Conservation (phyloP, 2,113 vertebrate genomes). For the Calyptomena viridis region DNA sequence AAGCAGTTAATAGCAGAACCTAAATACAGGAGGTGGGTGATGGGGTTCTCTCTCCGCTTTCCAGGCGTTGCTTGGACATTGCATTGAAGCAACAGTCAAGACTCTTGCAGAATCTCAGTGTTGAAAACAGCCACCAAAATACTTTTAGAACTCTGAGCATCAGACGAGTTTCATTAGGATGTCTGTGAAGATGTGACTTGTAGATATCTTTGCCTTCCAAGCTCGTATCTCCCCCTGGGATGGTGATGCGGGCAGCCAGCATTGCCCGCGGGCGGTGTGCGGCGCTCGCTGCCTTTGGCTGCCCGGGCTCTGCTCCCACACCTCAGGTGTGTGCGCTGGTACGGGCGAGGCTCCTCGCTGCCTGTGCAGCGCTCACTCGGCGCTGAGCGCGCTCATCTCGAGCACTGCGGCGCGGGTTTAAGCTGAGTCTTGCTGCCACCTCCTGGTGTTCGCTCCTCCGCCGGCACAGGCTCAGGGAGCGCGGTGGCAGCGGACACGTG, state of each 20-base stretch:
- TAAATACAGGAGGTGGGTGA: neutral
- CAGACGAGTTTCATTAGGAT: neutral
- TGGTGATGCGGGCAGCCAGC: too few species aligned
- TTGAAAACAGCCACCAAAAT: neutral
- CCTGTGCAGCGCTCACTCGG: neutral
- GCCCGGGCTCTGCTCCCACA: neutral
- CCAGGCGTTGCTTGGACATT: neutral
- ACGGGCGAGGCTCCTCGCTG: neutral
- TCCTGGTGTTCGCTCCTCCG: conserved; percentile 38
- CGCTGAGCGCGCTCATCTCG: neutral
- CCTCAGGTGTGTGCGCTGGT: too few species aligned
- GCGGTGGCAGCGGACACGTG: too few species aligned
- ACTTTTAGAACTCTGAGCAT: neutral
- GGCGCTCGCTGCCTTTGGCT: neutral
- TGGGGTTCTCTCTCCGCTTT: neutral
- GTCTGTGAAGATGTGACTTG: neutral
- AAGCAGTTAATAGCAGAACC: neutral
- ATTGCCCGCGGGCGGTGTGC: neutral
- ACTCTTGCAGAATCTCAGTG: neutral
- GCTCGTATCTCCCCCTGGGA: too few species aligned
- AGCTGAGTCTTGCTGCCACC: conserved; percentile 66
- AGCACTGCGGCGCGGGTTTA: neutral
- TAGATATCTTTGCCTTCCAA: neutral
- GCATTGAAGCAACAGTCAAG: neutral
- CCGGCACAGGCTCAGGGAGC: neutral